phyloP scores from a whole-genome alignment of 2,797 vertebrate genomes.

The Xyrichtys novacula region DNA sequence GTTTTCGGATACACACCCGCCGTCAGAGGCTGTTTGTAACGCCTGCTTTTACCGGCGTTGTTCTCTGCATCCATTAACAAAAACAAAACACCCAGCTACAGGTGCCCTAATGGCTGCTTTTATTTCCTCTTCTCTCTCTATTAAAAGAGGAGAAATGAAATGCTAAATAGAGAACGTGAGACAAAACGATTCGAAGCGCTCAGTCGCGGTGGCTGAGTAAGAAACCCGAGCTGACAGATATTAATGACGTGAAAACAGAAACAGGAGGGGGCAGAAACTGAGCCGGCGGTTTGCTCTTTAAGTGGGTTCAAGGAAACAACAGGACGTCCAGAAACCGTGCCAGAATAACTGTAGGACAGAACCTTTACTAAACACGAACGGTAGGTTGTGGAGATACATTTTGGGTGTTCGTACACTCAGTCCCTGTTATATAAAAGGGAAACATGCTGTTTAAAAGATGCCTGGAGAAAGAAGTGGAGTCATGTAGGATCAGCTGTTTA shows the following conservation, averaged over 20 bases:
- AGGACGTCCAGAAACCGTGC: background rate
- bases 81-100: conserved; percentile 1
- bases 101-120: background rate
- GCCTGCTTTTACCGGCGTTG: background rate
- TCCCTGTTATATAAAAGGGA: too few relatives aligned
- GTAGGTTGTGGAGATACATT: too few relatives aligned
- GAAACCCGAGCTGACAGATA: conserved; percentile 19
- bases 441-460: too few relatives aligned
- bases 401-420: too few relatives aligned
- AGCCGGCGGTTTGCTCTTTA: background rate
- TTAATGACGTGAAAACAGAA: conserved; percentile 3
- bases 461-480: too few relatives aligned
- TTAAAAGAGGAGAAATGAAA: background rate
- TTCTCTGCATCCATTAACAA: background rate
- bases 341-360: background rate
- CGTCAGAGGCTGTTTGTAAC: conserved; percentile 2
- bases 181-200: conserved; percentile 12
- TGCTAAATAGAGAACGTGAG: conserved; percentile 13
- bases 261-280: background rate
- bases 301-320: background rate
- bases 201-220: conserved; percentile 18
- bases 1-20: too few relatives aligned
- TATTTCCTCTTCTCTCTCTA: background rate
- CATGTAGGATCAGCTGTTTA: too few relatives aligned
- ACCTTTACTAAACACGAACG: too few relatives aligned